Evolutionary conservation across 2,113 vertebrate species (phyloP).

Genomic region (Serinus canaria): DNA sequence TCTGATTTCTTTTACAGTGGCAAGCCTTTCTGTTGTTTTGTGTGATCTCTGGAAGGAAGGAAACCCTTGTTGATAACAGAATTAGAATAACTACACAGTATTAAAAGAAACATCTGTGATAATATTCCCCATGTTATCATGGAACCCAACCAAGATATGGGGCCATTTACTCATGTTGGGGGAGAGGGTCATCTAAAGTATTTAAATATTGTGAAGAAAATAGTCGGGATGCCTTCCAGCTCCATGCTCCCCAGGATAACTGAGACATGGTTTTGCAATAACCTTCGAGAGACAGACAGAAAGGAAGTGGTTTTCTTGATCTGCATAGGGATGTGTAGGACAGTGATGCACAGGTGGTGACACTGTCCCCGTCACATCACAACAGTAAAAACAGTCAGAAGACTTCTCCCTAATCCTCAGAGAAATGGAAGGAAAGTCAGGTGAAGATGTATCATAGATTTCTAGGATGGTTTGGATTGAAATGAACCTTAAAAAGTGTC

Average conservation of each 20-base stretch:
- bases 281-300: neutral
- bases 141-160: neutral
- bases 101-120: neutral
- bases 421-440: neutral
- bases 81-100: neutral
- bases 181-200: neutral
- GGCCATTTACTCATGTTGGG: neutral
- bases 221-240: neutral
- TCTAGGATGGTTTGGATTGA: neutral
- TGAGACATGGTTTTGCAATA: rapidly evolving
- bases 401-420: neutral
- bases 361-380: neutral
- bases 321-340: neutral
- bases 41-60: neutral
- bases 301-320: neutral
- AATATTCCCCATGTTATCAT: neutral
- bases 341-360: neutral
- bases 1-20: neutral
- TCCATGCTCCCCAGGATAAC: neutral
- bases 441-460: neutral
- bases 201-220: neutral
- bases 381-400: neutral
- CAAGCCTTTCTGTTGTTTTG: neutral
- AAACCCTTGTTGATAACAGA: neutral
- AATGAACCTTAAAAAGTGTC: neutral